Conservation (phyloP, 2,113 vertebrate genomes). For the Pachycephala philippinensis region DNA sequence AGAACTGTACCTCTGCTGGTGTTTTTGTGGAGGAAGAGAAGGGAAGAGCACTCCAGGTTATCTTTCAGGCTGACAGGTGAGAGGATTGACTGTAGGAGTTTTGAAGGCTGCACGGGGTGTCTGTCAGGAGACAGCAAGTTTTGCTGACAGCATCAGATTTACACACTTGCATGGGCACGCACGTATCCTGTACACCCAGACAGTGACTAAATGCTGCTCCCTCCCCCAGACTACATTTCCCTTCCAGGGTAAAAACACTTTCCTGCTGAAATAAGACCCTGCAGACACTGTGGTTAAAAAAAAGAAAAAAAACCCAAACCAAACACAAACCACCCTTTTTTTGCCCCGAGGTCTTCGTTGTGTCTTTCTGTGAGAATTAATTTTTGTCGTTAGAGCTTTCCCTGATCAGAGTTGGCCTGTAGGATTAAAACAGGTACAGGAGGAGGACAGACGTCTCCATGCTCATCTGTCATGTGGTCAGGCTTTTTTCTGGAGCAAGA, state of each 20-base stretch:
- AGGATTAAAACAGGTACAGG: not conserved
- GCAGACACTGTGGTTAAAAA: not conserved
- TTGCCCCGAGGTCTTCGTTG: not conserved
- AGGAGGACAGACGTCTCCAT: not conserved
- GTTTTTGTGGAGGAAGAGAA: not conserved
- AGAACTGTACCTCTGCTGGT: not conserved
- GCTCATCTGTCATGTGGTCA: not conserved
- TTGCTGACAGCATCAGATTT: constrained; percentile 34
- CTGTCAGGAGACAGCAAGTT: constrained; percentile 23
- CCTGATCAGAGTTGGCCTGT: not conserved
- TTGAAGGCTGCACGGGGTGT: constrained; percentile 38
- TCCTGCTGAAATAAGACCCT: not conserved
- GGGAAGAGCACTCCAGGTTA: not conserved
- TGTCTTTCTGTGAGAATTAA: not conserved
- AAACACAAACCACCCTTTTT: not conserved
- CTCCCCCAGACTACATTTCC: not conserved
- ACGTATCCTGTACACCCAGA: not conserved
- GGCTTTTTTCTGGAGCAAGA: not conserved
- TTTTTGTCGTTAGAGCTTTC: not conserved
- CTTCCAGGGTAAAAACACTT: not conserved
- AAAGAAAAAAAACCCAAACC: not conserved
- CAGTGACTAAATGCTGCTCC: not conserved
- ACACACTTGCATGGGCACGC: not conserved
- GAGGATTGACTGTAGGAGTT: not conserved
- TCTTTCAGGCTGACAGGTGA: constrained; percentile 29